Conservation (phyloP, 2,888 invertebrate species). For the Caenorhabditis sulstoni region DNA sequence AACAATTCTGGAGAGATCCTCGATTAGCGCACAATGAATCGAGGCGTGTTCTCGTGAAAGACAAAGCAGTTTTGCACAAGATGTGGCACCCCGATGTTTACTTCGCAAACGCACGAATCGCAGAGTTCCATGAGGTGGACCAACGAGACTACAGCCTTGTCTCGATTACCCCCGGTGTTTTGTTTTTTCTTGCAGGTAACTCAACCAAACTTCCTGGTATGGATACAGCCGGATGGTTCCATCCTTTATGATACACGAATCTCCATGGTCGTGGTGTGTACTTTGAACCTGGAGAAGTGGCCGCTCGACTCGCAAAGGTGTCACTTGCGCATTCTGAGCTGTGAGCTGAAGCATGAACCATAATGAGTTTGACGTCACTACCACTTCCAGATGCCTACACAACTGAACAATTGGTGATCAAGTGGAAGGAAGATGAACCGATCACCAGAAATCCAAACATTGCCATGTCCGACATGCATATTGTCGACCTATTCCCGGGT, state of each 20-base stretch:
- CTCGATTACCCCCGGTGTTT: too few relatives aligned
- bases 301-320: constrained; percentile 79
- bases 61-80: constrained; percentile 70
- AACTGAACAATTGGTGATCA: constrained; percentile 76
- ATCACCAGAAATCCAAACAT: constrained; percentile 79
- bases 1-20: constrained; percentile 79
- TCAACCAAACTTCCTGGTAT: constrained; percentile 80
- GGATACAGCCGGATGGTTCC: constrained; percentile 80
- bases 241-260: constrained; percentile 78
- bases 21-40: constrained; percentile 77
- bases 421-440: constrained; percentile 76
- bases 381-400: constrained; percentile 79
- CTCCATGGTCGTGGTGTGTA: constrained; percentile 78
- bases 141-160: not conserved
- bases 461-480: constrained; percentile 80
- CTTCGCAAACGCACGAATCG: constrained; percentile 80
- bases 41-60: constrained; percentile 71
- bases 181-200: constrained; percentile 70
- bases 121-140: constrained; percentile 77
- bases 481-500: constrained; percentile 75
- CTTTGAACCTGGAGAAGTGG: constrained; percentile 79
- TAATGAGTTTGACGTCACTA: constrained; percentile 55
- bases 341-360: constrained; percentile 68
- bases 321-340: constrained; percentile 78
- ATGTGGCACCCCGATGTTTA: constrained; percentile 80